Percentiles rank a stretch among this genome's conserved stretches.
These are phyloP conservation scores for Patella caerulea DNA, from an alignment of 2,888 invertebrate species.

Conservation along the genomic window DNA sequence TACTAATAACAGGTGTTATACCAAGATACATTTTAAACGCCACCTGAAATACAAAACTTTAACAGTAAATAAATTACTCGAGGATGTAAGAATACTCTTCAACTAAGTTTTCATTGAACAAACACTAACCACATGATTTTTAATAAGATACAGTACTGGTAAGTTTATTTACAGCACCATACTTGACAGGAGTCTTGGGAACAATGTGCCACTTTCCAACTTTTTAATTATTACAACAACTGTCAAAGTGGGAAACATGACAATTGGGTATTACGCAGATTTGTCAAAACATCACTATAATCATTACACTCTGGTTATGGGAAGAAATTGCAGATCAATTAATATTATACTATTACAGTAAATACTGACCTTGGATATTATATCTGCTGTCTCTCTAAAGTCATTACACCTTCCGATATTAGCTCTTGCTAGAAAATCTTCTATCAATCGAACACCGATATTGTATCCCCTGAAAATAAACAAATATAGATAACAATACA, in stretches of 20 bases:
- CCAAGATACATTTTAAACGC: constrained; percentile 88
- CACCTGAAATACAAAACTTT: constrained; percentile 63
- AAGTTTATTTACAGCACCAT: no score
- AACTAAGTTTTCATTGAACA: no score
- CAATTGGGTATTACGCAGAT: background rate
- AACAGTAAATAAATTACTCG: no score
- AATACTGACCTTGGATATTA: constrained; percentile 70
- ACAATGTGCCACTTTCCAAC: no score
- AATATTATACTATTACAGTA: background rate
- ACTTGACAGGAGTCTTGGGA: no score
- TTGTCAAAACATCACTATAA: no score
- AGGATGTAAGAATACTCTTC: no score
- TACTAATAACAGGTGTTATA: constrained; percentile 91
- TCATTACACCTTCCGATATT: constrained; percentile 92
- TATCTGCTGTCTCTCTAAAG: constrained; percentile 95
- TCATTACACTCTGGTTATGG: no score
- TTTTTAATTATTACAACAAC: no score
- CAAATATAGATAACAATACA: background rate
- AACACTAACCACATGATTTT: no score
- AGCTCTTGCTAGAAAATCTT: constrained; percentile 93
- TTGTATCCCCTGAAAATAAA: constrained; percentile 84
- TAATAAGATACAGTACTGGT: no score
- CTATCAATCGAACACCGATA: constrained; percentile 96
- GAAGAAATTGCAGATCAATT: background rate
- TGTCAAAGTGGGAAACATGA: background rate